Conservation (phyloP, 2,888 invertebrate genomes). For the Ectobius pallidus region DNA sequence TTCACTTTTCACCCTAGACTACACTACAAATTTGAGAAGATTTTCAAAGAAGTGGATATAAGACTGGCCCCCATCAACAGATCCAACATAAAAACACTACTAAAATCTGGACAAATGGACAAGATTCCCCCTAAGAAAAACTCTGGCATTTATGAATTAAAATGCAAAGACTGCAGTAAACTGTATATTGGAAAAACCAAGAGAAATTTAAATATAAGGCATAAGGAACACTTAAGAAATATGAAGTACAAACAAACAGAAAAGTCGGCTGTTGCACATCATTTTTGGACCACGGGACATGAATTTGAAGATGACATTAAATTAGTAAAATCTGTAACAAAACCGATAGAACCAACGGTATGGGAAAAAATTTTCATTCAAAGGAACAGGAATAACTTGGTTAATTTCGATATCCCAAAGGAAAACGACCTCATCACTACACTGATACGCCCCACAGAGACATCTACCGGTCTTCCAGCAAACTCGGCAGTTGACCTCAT, state of each 20-base stretch:
- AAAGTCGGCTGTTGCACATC: neutral
- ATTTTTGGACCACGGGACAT: neutral
- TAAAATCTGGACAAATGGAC: too few species aligned
- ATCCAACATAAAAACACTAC: too few species aligned
- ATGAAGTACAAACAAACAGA: neutral
- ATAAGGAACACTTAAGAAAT: neutral
- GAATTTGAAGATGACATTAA: neutral
- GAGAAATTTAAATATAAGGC: too few species aligned
- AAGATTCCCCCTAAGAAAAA: too few species aligned
- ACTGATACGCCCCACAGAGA: too few species aligned
- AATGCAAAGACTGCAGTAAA: neutral
- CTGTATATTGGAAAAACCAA: too few species aligned
- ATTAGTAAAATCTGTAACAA: neutral
- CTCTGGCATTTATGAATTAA: neutral
- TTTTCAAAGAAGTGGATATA: too few species aligned
- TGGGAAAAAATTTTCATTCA: slow-evolving; percentile 1
- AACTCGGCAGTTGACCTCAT: too few species aligned
- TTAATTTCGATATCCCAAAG: neutral
- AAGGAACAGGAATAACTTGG: neutral
- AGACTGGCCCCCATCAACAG: too few species aligned
- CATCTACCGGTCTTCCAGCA: too few species aligned
- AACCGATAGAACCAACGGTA: neutral
- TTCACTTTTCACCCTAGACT: too few species aligned
- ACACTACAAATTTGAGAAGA: too few species aligned
- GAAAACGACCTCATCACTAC: neutral